These are phyloP conservation scores for Phylloscopus collybita DNA, from an alignment of 2,797 vertebrate genomes.

Conservation along the genomic window DNA sequence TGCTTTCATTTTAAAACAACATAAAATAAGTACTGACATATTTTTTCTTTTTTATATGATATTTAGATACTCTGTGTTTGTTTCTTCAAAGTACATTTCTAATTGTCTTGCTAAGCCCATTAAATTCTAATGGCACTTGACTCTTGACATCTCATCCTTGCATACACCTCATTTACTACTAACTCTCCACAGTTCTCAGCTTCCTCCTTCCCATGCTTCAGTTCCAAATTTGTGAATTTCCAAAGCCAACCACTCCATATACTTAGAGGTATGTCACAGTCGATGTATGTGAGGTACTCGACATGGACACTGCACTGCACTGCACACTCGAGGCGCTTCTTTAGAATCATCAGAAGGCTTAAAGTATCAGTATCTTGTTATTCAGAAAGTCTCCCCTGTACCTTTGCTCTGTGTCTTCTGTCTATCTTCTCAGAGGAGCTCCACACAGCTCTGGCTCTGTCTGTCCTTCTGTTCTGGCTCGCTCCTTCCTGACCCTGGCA, in stretches of 20 bases:
- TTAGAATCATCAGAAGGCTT: too few species aligned
- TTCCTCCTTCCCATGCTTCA: slow-evolving; percentile 2
- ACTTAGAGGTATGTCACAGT: not conserved
- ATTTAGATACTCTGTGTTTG: not conserved
- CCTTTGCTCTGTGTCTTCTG: too few species aligned
- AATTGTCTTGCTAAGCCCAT: not conserved
- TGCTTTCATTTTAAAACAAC: not conserved
- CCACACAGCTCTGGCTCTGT: too few species aligned
- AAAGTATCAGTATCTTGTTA: too few species aligned
- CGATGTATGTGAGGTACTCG: too few species aligned
- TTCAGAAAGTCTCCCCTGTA: too few species aligned
- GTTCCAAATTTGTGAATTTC: not conserved
- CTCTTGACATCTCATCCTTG: not conserved
- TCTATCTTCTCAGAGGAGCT: too few species aligned
- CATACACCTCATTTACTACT: not conserved
- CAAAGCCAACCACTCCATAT: slow-evolving; percentile 31
- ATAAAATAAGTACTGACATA: not conserved
- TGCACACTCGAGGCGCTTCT: too few species aligned
- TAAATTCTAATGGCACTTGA: not conserved
- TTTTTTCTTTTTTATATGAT: not conserved
- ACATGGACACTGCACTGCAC: too few species aligned
- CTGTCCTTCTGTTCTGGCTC: too few species aligned
- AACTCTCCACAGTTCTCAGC: not conserved
- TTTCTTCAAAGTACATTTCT: not conserved
- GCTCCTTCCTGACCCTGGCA: too few species aligned